Percentiles rank a stretch among this genome's conserved stretches.
Evolutionary conservation across 1,140 invertebrate genomes (phyloP).

Genomic region (Cotesia typhae): DNA sequence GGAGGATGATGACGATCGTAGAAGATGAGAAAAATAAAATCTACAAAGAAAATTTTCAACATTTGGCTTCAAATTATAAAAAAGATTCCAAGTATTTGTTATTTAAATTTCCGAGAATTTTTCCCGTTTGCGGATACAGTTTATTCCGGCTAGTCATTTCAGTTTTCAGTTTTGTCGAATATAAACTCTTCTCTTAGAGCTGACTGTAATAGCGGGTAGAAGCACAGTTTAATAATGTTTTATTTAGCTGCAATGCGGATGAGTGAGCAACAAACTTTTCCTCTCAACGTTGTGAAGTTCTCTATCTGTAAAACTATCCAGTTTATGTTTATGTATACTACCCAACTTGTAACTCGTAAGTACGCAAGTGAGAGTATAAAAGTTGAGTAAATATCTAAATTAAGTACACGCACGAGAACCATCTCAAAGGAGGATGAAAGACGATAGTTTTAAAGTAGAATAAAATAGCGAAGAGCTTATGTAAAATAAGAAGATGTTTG

Average conservation of each 20-base stretch:
- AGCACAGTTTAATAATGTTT: slow-evolving; percentile 33
- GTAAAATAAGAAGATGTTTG: slow-evolving; percentile 7
- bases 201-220: background rate
- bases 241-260: slow-evolving; percentile 37
- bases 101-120: background rate
- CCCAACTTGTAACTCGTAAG: background rate
- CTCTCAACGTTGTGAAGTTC: background rate
- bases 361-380: background rate
- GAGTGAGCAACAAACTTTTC: slow-evolving; percentile 3
- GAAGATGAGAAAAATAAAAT: background rate
- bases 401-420: background rate
- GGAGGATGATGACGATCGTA: background rate
- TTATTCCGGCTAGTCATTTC: background rate
- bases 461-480: background rate
- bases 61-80: background rate
- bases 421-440: background rate
- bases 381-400: background rate
- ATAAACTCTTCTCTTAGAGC: no score
- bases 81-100: background rate
- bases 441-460: background rate
- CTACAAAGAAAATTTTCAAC: background rate
- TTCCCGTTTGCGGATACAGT: background rate
- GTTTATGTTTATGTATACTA: background rate
- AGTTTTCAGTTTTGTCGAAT: no score
- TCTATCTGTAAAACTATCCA: background rate